Percentiles rank a stretch among this genome's conserved stretches.
Conservation (phyloP, 2,797 vertebrate genomes). For the Diglossa cyanea region DNA sequence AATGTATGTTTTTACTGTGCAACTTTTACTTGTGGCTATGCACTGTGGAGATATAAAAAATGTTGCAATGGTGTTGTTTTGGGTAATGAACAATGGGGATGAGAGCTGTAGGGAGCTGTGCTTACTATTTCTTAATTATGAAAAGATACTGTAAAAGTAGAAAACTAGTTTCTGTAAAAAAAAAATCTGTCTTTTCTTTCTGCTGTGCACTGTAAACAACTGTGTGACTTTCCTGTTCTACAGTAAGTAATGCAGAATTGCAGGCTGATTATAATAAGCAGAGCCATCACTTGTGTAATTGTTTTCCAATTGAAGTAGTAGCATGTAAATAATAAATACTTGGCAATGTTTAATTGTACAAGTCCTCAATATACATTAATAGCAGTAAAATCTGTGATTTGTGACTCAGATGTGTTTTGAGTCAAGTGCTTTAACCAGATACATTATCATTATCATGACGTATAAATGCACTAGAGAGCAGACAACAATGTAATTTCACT, state of each 20-base stretch:
- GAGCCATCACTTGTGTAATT: conserved; percentile 47
- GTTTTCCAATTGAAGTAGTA: conserved; percentile 26
- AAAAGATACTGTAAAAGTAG: background rate
- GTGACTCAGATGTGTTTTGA: conserved; percentile 56
- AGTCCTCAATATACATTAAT: conserved; percentile 41
- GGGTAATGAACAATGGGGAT: conserved; percentile 54
- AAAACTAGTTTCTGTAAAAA: background rate
- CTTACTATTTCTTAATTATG: background rate
- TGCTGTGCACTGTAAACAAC: conserved; percentile 34
- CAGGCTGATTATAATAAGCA: conserved; percentile 41
- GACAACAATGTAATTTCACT: conserved; percentile 62
- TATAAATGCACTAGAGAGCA: conserved; percentile 64
- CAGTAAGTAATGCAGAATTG: conserved; percentile 36
- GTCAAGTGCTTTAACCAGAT: conserved; percentile 71
- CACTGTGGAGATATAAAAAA: conserved; percentile 37
- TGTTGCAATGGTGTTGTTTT: conserved; percentile 27
- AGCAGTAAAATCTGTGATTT: conserved; percentile 60
- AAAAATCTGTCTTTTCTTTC: conserved; percentile 20
- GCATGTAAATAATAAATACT: conserved; percentile 49
- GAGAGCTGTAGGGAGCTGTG: background rate
- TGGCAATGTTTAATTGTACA: conserved; percentile 59
- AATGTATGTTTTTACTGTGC: conserved; percentile 59
- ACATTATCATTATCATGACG: conserved; percentile 57
- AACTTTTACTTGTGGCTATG: conserved; percentile 57
- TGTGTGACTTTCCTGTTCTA: conserved; percentile 36